phyloP scores from a whole-genome alignment of 1,140 invertebrate genomes.

The Heliconius melpomene region DNA sequence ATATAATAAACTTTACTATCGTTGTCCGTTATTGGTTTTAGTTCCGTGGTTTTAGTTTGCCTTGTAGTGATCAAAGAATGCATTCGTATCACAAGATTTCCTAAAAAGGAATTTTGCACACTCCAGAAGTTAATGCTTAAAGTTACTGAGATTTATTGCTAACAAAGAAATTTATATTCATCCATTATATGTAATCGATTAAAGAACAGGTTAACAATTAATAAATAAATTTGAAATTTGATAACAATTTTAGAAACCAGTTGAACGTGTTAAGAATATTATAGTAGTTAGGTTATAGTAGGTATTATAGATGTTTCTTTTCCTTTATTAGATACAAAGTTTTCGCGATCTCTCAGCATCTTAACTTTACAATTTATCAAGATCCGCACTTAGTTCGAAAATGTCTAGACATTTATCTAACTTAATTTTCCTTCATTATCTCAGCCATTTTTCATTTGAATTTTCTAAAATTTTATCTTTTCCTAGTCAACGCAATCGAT shows the following conservation, averaged over 20 bases:
- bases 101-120: neutral
- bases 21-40: constrained; percentile 22
- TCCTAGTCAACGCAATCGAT: constrained; percentile 39
- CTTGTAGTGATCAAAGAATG: constrained; percentile 13
- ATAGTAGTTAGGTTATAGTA: neutral
- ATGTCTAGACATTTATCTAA: constrained; percentile 16
- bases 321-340: neutral
- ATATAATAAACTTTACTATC: constrained; percentile 34
- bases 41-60: constrained; percentile 23
- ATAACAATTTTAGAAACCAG: neutral
- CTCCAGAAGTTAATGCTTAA: neutral
- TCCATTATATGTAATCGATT: neutral
- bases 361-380: neutral
- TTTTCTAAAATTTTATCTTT: constrained; percentile 19
- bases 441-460: constrained; percentile 19
- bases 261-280: neutral
- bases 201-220: neutral
- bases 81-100: neutral
- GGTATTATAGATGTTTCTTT: neutral
- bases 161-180: neutral
- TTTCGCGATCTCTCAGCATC: neutral
- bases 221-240: neutral
- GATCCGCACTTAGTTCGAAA: neutral
- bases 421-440: constrained; percentile 1
- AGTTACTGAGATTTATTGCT: neutral